Percentiles rank a stretch among this genome's conserved stretches.
phyloP scores from a whole-genome alignment of 2,113 vertebrate genomes.

The Alligator mississippiensis region DNA sequence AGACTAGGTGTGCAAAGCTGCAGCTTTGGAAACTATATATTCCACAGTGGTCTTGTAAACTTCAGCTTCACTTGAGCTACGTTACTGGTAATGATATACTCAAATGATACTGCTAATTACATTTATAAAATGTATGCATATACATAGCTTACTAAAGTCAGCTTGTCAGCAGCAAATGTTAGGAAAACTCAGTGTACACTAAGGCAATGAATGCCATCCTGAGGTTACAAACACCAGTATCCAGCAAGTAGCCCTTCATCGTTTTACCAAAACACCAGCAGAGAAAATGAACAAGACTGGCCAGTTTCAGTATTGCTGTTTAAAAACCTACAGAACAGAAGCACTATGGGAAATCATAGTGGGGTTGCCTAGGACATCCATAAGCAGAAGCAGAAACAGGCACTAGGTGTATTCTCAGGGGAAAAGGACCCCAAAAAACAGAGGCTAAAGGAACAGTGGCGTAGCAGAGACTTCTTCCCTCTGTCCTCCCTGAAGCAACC shows the following conservation, averaged over 20 bases:
- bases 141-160: background rate
- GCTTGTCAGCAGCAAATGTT: background rate
- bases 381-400: background rate
- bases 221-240: background rate
- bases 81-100: background rate
- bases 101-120: background rate
- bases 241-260: background rate
- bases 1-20: background rate
- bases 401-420: background rate
- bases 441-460: background rate
- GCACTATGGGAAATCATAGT: background rate
- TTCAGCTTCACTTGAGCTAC: background rate
- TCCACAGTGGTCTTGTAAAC: background rate
- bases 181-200: background rate
- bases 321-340: background rate
- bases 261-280: background rate
- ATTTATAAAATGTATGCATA: background rate
- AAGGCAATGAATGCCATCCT: background rate
- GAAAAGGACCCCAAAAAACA: background rate
- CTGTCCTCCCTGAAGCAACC: background rate
- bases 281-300: background rate
- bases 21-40: constrained; percentile 31
- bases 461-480: background rate
- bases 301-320: background rate
- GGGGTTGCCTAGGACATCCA: background rate